phyloP scores from a whole-genome alignment of 2,113 vertebrate genomes.

The Mobula hypostoma region DNA sequence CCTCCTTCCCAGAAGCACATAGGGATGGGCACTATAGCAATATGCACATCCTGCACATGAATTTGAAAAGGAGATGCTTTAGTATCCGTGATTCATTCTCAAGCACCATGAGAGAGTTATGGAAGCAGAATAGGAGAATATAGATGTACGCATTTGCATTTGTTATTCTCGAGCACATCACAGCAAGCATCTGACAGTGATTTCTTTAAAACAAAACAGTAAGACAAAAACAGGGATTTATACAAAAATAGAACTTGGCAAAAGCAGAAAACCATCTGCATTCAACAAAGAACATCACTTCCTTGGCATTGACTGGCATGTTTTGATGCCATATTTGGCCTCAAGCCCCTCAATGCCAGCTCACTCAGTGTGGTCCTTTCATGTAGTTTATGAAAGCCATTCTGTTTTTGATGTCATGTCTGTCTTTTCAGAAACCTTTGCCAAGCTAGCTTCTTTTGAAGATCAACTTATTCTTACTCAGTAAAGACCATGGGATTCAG shows the following conservation, averaged over 20 bases:
- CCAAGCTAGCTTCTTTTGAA: not conserved
- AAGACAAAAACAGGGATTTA: not conserved
- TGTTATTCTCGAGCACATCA: not conserved
- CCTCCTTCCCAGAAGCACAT: too few relatives aligned
- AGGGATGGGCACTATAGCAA: too few relatives aligned
- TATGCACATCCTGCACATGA: too few relatives aligned
- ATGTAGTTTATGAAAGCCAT: not conserved
- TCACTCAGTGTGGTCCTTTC: not conserved
- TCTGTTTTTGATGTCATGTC: not conserved
- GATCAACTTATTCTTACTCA: not conserved
- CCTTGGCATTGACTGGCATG: not conserved
- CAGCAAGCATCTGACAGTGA: not conserved
- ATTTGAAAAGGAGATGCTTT: not conserved
- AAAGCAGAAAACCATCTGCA: not conserved
- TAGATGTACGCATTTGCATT: not conserved
- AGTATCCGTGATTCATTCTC: not conserved
- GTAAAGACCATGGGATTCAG: not conserved
- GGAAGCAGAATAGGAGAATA: not conserved
- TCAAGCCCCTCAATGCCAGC: not conserved
- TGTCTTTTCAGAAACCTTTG: not conserved
- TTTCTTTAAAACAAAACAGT: not conserved
- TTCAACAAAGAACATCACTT: not conserved
- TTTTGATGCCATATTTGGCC: not conserved
- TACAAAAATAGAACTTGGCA: not conserved
- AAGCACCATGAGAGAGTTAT: not conserved